Evolutionary conservation across 1,140 invertebrate genomes (phyloP), one percentile per base, ranked within the genome.

Genomic region (Geopemphigus sp.): DNA sequence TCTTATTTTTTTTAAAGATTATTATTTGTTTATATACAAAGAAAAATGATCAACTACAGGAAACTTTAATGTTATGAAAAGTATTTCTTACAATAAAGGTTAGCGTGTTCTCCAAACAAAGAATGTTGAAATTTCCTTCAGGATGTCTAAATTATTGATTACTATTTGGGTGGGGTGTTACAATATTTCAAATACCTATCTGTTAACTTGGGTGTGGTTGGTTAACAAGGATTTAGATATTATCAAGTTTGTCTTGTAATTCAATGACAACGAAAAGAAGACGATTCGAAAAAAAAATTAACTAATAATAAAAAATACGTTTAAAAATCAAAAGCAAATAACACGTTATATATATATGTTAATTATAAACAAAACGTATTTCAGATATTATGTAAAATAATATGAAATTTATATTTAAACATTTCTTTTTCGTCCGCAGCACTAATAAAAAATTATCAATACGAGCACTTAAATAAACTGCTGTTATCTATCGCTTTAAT

Each of bases 141-240:
- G 26, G 19, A 74, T 74, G 54, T 74, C 32, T 73, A 56, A 73
- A 59, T 70, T 74, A 74, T 74, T 74, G 72, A 74, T 74, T 74
- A 24, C 17, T 61, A 8, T 39, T 47, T 59, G 73, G 56, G 73
- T 61, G 54, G 56, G 32, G 73, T 59, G 57, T 61, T 61, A 45
- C 32, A 59, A 47, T 59, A 61, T 61, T 59, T 78, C 22, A 61
- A 59, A 78, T 72, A 24, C 53, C n/a, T 61, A 45, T 59, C 32
- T 61, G 29, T 78, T 61, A 47, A 59, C 26, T 61, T 78, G 73
- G 73, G 73, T 78, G 73, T 78, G 73, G 73, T 26, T 50, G 68
- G 22, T 53, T 70, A 26, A 66, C 19, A 50, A 50, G 47, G 68
- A 53, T 70, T 70, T 53, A 70, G 68, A 70, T 53, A 53, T 5